Evolutionary conservation across 2,113 vertebrate species (phyloP), one percentile per base, ranked within the genome.

Genomic region (Brachyhypopomus occidentalis): DNA sequence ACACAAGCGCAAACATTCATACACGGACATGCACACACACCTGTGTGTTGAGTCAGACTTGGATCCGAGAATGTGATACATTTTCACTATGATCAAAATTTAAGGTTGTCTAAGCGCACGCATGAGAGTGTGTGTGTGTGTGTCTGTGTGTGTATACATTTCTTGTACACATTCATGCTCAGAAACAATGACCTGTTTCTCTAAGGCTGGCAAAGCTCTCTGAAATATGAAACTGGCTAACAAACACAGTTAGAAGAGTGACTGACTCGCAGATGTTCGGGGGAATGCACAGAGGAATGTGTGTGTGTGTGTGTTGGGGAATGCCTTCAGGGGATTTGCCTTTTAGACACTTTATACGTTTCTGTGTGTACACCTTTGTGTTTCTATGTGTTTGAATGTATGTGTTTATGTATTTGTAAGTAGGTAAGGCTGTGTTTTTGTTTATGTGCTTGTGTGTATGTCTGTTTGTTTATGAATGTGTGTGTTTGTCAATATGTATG

Each of bases 211-310:
- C 45, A 52, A 52, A 14, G 23, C 48, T 60, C 70, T 30, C 59
- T 73, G n/a, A 56, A 66, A 60, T 75, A 11, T 73, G 23, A 83
- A 34, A 82, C 5, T 14, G 2, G 3, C 60, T 41, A 55, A 30
- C 78, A 81, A 14, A 78, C 63, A 74, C 70, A 69, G 25, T 30
- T 66, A 74, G 63, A 74, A 66, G 34, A 74, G 45, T 64, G 71
- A 69, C 70, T 79, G 60, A 80, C 6, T 19, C 76, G 77, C 82
- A 84, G 77, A 84, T 79, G 77, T 84, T 73, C 38, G 55, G 36
- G 71, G 77, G 77, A 79, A 83, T 79, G 71, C 36, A 41, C 62
- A 34, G 12, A 22, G 25, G 20, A 45, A 67, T 34, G 25, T 78
- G 58, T 1, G 41, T 62, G 58, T 14, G 12, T 14, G 9, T 52